Base-by-base conservation (phyloP, 2,888 invertebrate genomes). In the Eledona agricola region DNA sequence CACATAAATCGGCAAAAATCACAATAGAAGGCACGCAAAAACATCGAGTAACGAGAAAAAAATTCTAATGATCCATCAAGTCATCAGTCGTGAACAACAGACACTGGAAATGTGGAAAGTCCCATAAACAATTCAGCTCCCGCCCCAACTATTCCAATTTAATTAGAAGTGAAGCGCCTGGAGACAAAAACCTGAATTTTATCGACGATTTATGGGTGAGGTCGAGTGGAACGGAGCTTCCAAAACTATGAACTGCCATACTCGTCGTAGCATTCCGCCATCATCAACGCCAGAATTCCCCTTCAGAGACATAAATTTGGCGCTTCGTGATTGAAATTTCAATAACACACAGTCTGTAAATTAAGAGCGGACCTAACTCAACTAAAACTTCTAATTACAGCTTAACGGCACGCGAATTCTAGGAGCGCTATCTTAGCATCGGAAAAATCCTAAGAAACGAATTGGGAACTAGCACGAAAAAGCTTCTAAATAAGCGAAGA, bases 281-380 rank as follows among this genome's bases (percentile, higher is more conserved):
- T 40, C 49, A 40, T 50, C 31, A 40, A 13, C 32, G 23, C 40
- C 15, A 50, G 38, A 40, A 50, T 40, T 50, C 31, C 38, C 46
- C 26, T 16, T 38, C 32, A 50, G 49, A 32, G 37, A 16, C 49
- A 50, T 50, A 50, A 50, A 50, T 50, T 50, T 40, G 7, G 49
- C 25, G 22, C 40, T 50, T 50, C 40, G 40, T 50, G 49, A 50
- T 50, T 50, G 49, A 50, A 50, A 50, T 50, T 50, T 50, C 49
- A 50, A 49, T 49, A 49, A 38, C 29, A 23, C 6, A 35, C 32
- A 15, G 31, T 31, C 20, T 16, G 42, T 5, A 46, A 50, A 50
- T 50, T 38, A 50, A 40, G 38, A 25, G 32, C 25, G 49, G 15
- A 26, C 29, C 37, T 19, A 17, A 35, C 16, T 35, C 20, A 16